Percentiles rank a stretch among this genome's conserved stretches.
These are phyloP conservation scores for Pediacus dermestoides DNA, from an alignment of 2,888 invertebrate genomes.

Conservation along the genomic window DNA sequence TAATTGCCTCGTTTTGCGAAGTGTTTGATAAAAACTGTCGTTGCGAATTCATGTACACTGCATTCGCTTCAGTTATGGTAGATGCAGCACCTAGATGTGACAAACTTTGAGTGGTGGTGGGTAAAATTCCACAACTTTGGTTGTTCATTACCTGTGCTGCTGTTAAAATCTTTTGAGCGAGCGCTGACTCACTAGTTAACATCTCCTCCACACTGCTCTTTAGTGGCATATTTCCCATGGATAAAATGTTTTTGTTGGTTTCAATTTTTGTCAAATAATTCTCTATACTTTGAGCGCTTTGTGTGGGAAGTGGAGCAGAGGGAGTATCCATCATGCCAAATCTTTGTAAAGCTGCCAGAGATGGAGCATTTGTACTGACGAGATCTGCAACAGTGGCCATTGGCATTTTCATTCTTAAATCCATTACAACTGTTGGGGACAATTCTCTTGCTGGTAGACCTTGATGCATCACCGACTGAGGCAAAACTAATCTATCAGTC, in stretches of 20 bases:
- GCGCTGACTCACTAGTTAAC: slow-evolving; percentile 17
- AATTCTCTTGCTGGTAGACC: slow-evolving; percentile 11
- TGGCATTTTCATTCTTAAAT: slow-evolving; percentile 65
- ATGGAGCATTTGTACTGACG: slow-evolving; percentile 56
- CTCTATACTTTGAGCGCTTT: slow-evolving; percentile 59
- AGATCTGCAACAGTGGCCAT: slow-evolving; percentile 52
- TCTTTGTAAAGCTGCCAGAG: slow-evolving; percentile 51
- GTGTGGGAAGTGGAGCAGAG: slow-evolving; percentile 53
- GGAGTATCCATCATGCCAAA: slow-evolving; percentile 51
- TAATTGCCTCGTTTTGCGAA: slow-evolving; percentile 32
- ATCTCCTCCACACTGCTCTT: slow-evolving; percentile 26
- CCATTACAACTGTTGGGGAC: slow-evolving; percentile 54
- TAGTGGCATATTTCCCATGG: slow-evolving; percentile 21
- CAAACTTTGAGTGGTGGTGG: slow-evolving; percentile 21
- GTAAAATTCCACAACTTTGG: slow-evolving; percentile 22
- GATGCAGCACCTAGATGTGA: slow-evolving; percentile 19
- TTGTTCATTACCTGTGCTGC: slow-evolving; percentile 21
- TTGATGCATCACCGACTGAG: slow-evolving; percentile 13
- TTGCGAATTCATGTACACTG: slow-evolving; percentile 32
- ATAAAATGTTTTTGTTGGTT: too few relatives aligned
- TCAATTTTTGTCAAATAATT: slow-evolving; percentile 58
- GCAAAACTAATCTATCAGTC: slow-evolving; percentile 19
- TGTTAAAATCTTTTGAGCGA: slow-evolving; percentile 3
- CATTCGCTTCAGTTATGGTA: slow-evolving; percentile 21
- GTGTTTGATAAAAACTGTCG: slow-evolving; percentile 29